Conservation (phyloP, 2,888 invertebrate species). For the Dascillus cervinus region DNA sequence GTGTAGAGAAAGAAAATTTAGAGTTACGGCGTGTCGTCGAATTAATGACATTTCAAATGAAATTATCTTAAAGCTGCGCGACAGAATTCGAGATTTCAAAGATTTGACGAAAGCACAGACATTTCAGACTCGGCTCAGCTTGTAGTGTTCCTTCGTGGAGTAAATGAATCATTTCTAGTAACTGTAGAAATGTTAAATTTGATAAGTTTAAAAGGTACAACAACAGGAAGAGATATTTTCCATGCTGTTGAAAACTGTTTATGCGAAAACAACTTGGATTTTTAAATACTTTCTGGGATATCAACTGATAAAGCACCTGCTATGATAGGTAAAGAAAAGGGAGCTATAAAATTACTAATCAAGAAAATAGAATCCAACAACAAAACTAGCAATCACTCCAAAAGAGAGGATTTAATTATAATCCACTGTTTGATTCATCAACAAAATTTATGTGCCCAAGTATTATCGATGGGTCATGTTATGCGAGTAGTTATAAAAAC, state of each 20-base stretch:
- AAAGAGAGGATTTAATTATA: constrained; percentile 15
- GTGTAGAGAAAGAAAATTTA: constrained; percentile 12
- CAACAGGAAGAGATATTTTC: constrained; percentile 15
- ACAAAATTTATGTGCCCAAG: constrained; percentile 15
- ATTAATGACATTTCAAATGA: constrained; percentile 11
- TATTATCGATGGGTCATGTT: constrained; percentile 16
- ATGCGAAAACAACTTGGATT: constrained; percentile 12
- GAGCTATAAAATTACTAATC: too few relatives aligned
- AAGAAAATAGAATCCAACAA: constrained; percentile 14
- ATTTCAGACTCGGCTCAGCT: constrained; percentile 9
- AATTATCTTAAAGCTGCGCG: constrained; percentile 9
- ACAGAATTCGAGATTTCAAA: constrained; percentile 13
- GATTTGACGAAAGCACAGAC: constrained; percentile 9
- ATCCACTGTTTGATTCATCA: constrained; percentile 11
- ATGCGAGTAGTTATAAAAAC: constrained; percentile 15
- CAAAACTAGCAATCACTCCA: constrained; percentile 12
- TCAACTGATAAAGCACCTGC: constrained; percentile 11
- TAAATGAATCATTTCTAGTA: constrained; percentile 7
- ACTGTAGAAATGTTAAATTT: constrained; percentile 14
- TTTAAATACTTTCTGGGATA: constrained; percentile 12
- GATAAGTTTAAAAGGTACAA: constrained; percentile 12
- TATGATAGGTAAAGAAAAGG: constrained; percentile 14
- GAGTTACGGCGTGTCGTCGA: constrained; percentile 8
- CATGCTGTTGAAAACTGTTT: constrained; percentile 12
- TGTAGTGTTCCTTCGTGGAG: constrained; percentile 9